A percentile compares a stretch with the other conserved stretches of the same genome.
Conservation (phyloP, 1,140 invertebrate species). For the Drosophila orena region DNA sequence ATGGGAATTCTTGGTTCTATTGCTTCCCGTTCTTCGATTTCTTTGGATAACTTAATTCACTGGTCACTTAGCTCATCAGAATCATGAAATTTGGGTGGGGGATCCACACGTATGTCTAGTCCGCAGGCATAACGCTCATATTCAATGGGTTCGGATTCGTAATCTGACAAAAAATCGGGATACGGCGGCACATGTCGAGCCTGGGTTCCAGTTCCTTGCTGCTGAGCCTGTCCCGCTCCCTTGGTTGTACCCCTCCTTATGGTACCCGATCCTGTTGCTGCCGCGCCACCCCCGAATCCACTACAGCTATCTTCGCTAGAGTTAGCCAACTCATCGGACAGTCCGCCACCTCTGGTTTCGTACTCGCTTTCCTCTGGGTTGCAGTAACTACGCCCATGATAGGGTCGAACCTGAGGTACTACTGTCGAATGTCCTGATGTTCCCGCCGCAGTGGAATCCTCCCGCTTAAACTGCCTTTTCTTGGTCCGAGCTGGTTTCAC, state of each 20-base stretch:
- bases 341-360: conserved; percentile 67
- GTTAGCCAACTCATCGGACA: conserved; percentile 81
- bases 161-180: conserved; percentile 83
- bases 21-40: background rate
- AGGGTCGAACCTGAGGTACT: conserved; percentile 40
- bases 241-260: conserved; percentile 55
- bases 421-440: conserved; percentile 20
- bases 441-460: conserved; percentile 69
- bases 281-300: conserved; percentile 41
- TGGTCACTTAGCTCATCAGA: conserved; percentile 81
- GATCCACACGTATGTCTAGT: conserved; percentile 80
- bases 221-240: background rate
- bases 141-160: conserved; percentile 80
- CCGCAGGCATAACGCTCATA: conserved; percentile 81
- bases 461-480: conserved; percentile 76
- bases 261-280: conserved; percentile 52
- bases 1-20: conserved; percentile 3
- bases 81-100: conserved; percentile 81
- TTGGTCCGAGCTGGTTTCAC: conserved; percentile 83
- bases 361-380: conserved; percentile 82
- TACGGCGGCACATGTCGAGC: conserved; percentile 70
- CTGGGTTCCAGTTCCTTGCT: conserved; percentile 5
- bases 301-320: conserved; percentile 81
- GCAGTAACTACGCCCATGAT: conserved; percentile 74
- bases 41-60: conserved; percentile 19